Conservation (phyloP, 2,797 vertebrate genomes). For the Distichodus sexfasciatus region DNA sequence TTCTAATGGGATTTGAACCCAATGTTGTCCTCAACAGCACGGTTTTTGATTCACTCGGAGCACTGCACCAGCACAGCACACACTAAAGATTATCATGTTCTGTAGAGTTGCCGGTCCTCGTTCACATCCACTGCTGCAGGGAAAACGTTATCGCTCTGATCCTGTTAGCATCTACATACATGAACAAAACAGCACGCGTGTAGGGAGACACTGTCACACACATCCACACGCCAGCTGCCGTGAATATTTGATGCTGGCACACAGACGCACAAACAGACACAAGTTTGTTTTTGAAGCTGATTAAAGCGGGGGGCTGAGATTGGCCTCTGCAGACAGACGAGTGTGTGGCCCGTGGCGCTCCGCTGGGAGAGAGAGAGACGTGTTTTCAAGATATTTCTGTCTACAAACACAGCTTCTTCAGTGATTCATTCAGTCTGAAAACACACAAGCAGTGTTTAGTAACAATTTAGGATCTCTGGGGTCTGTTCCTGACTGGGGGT, state of each 20-base stretch:
- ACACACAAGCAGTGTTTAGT: no score
- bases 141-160: no score
- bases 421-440: conserved; percentile 8
- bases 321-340: not conserved
- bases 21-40: no score
- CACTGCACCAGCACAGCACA: no score
- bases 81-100: no score
- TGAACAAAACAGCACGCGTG: not conserved
- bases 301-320: not conserved
- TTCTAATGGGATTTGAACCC: no score
- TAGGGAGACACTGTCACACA: not conserved
- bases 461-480: no score
- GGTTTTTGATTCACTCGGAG: no score
- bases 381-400: not conserved
- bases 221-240: not conserved
- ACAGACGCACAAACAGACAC: not conserved
- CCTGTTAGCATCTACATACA: not conserved
- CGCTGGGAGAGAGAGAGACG: not conserved
- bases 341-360: conserved; percentile 1
- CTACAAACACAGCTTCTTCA: not conserved
- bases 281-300: not conserved
- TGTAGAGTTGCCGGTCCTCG: no score
- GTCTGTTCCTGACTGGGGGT: no score
- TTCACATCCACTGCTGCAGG: no score
- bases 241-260: not conserved